Evolutionary conservation across 2,888 invertebrate genomes (phyloP).

Genomic region (Dioctria linearis): DNA sequence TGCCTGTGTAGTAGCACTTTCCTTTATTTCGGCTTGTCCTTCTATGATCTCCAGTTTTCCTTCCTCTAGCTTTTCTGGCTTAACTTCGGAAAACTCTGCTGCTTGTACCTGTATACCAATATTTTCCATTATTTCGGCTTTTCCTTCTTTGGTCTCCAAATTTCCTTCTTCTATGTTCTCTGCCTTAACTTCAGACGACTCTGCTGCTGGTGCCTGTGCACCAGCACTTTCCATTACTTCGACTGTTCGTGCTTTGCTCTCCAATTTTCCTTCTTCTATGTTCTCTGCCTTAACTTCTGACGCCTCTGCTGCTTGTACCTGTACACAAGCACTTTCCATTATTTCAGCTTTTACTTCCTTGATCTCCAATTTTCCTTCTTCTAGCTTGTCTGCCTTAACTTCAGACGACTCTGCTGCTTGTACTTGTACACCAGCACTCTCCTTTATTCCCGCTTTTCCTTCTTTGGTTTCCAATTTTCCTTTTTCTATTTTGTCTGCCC

Average conservation of each 20-base stretch:
- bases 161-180: constrained; percentile 42
- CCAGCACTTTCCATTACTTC: constrained; percentile 49
- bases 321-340: constrained; percentile 38
- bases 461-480: constrained; percentile 8
- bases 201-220: background rate
- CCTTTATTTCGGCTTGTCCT: no score
- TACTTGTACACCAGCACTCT: no score
- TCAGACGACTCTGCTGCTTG: constrained; percentile 54
- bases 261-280: constrained; percentile 22
- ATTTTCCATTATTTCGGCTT: constrained; percentile 55
- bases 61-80: background rate
- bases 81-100: background rate
- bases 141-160: constrained; percentile 52
- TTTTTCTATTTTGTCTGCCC: constrained; percentile 55
- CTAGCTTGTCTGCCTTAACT: constrained; percentile 19
- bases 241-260: constrained; percentile 11
- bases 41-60: background rate
- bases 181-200: constrained; percentile 9
- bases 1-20: no score
- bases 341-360: constrained; percentile 10
- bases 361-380: constrained; percentile 31
- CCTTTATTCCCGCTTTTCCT: background rate
- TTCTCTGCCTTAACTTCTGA: constrained; percentile 15
- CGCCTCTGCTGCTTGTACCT: background rate
- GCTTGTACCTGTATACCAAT: no score